Evolutionary conservation across 1,140 invertebrate genomes (phyloP).

Genomic region (Euwallacea fornicatus): DNA sequence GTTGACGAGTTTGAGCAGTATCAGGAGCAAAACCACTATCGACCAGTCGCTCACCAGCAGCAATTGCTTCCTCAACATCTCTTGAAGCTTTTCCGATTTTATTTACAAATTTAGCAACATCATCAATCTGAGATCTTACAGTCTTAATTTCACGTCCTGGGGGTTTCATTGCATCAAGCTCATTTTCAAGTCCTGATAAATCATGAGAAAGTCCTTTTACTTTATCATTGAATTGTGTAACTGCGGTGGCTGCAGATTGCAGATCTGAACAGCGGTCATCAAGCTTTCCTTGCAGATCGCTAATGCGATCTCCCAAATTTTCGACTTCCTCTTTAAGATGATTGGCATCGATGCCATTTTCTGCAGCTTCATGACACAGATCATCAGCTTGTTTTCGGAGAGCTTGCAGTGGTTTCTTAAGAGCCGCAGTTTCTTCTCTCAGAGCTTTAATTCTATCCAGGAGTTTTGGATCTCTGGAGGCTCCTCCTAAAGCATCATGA

Average conservation of each 20-base stretch:
- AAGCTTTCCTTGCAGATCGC: conserved; percentile 74
- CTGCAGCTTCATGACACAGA: conserved; percentile 69
- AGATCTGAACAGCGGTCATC: conserved; percentile 79
- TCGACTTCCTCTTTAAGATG: conserved; percentile 79
- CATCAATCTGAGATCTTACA: conserved; percentile 81
- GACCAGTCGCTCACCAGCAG: conserved; percentile 73
- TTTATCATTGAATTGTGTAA: conserved; percentile 84
- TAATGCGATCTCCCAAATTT: conserved; percentile 74
- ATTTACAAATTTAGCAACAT: conserved; percentile 69
- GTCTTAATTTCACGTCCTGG: conserved; percentile 84
- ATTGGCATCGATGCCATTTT: conserved; percentile 70
- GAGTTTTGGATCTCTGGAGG: conserved; percentile 78
- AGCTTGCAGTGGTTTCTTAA: conserved; percentile 75
- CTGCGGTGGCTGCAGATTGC: conserved; percentile 83
- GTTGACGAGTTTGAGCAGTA: conserved; percentile 73
- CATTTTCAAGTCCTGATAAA: conserved; percentile 77
- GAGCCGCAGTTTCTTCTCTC: conserved; percentile 71
- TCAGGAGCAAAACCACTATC: conserved; percentile 84
- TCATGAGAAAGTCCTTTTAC: conserved; percentile 77
- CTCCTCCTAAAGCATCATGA: conserved; percentile 77
- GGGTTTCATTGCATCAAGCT: conserved; percentile 81
- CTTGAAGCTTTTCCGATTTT: conserved; percentile 69
- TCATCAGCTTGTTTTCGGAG: conserved; percentile 68
- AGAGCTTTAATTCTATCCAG: conserved; percentile 79
- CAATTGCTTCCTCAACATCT: conserved; percentile 70